These are phyloP conservation scores for Amyelois transitella DNA, from an alignment of 1,140 invertebrate genomes.

Conservation along the genomic window DNA sequence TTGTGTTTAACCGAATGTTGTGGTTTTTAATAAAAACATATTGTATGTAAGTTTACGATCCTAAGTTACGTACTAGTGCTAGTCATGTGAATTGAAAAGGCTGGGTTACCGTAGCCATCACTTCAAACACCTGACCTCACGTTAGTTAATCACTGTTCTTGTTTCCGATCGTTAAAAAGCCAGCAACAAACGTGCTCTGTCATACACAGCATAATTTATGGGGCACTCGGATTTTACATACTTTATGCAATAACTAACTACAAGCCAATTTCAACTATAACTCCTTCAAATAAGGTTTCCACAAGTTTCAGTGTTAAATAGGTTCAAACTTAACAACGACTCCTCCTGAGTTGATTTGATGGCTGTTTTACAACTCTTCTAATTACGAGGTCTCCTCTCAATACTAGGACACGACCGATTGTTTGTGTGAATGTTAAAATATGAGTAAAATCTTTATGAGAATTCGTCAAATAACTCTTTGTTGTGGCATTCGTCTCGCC, in stretches of 20 bases:
- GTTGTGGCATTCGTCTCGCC: constrained; percentile 49
- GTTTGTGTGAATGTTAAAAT: constrained; percentile 49
- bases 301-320: background rate
- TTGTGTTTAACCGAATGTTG: no score
- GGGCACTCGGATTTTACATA: constrained; percentile 39
- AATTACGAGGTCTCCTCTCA: constrained; percentile 60
- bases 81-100: background rate
- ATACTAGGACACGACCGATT: constrained; percentile 55
- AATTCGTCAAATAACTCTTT: constrained; percentile 55
- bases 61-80: background rate
- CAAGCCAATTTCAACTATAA: background rate
- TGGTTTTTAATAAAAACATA: background rate
- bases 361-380: constrained; percentile 65
- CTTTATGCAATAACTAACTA: background rate
- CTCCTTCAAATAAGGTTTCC: background rate
- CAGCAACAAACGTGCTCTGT: constrained; percentile 50
- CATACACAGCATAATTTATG: constrained; percentile 55
- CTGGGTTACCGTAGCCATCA: background rate
- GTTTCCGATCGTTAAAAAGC: constrained; percentile 51
- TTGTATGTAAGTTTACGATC: background rate
- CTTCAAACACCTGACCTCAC: constrained; percentile 3
- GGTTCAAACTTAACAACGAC: constrained; percentile 32
- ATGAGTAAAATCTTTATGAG: constrained; percentile 53
- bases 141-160: constrained; percentile 39
- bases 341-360: constrained; percentile 60